A percentile compares a stretch with the other conserved stretches of the same genome.
Evolutionary conservation across 2,797 vertebrate genomes (phyloP).

Genomic region (Myripristis jacobus): DNA sequence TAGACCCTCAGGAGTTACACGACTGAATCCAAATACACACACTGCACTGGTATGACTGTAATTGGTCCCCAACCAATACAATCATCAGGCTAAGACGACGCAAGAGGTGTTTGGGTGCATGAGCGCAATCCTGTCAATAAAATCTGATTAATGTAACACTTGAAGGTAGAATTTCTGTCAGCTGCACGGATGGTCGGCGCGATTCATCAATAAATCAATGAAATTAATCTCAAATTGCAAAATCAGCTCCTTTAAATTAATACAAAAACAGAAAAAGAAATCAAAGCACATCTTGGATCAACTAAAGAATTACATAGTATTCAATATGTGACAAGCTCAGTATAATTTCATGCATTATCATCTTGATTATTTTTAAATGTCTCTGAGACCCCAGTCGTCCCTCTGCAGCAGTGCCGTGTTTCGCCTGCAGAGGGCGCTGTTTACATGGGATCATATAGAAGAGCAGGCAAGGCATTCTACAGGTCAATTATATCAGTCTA

Average conservation of each 20-base stretch:
- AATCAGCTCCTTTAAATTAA: not conserved
- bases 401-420: conserved; percentile 21
- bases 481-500: conserved; percentile 42
- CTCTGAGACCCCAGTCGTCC: conserved; percentile 5
- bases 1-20: not conserved
- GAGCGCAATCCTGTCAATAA: not conserved
- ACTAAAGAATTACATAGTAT: conserved; percentile 57
- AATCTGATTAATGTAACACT: conserved; percentile 12
- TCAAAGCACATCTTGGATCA: conserved; percentile 30
- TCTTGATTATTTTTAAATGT: conserved; percentile 44
- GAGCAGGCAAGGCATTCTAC: conserved; percentile 53
- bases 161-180: conserved; percentile 21
- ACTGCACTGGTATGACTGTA: not conserved
- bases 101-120: not conserved
- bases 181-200: conserved; percentile 9
- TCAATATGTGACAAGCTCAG: conserved; percentile 62
- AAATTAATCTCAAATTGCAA: conserved; percentile 5
- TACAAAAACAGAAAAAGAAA: not conserved
- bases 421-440: conserved; percentile 54
- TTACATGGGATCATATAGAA: conserved; percentile 24
- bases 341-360: conserved; percentile 68
- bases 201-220: conserved; percentile 20
- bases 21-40: not conserved
- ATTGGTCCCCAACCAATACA: not conserved
- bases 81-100: conserved; percentile 20